Base-by-base conservation (phyloP, 1,140 invertebrate species). In the Diuraphis noxia region DNA sequence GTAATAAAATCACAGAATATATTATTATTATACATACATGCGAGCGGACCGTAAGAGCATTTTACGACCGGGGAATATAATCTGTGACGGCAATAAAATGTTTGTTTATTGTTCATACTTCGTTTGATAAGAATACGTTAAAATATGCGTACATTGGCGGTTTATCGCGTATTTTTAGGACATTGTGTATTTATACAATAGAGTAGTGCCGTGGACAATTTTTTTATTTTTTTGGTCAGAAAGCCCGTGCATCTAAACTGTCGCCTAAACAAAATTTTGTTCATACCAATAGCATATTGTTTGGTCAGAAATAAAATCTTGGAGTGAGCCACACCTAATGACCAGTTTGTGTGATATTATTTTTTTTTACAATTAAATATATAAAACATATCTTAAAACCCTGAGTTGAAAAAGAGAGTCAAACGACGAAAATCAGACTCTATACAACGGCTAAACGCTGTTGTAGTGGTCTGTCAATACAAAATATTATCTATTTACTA, bases 111-210 rank as follows among this genome's bases (percentile, higher is more conserved):
- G 81, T 82, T 82, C 46, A 17, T 46, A 46, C 43, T 46, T 46
- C 79, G 81, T 82, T 82, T 82, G 81, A 82, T 82, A 41, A 82
- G 38, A 41, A 82, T 82, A 82, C 81, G 81, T 81, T 81, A 81
- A 81, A 81, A 81, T 41, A 82, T 41, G 38, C 38, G 81, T 30
- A 40, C 81, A 38, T 41, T 40, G 81, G 36, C 36, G 79, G 79
- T 81, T 81, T 81, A 81, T 38, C 21, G 36, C 79, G 81, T 41
- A 41, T 82, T 82, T 82, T 82, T 82, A 40, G 81, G 38, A 82
- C 38, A 23, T 82, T 82, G 8, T 81, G 40, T 36, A 38, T 38
- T 81, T 38, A 81, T 40, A 81, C 36, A 81, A 79, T 38, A 23
- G 77, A 79, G 8, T 36, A 38, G 77, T 79, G 77, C 23, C 34